Conservation (phyloP, 2,797 vertebrate species). For the Coendou prehensilis region DNA sequence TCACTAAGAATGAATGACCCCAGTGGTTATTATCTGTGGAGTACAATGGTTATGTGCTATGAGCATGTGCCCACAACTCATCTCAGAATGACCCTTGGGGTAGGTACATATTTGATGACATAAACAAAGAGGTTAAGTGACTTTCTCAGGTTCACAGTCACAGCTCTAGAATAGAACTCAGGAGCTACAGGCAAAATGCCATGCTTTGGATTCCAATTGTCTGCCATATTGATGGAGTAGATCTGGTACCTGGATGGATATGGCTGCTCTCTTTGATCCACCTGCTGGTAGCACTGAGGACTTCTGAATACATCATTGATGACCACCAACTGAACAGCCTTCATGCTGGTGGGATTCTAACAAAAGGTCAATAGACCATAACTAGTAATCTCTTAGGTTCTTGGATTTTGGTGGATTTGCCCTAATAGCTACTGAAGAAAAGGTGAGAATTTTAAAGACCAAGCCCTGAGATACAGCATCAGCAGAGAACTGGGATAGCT, state of each 20-base stretch:
- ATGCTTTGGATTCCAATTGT: not conserved
- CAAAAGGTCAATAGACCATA: not conserved
- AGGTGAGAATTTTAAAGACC: not conserved
- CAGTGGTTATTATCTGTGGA: not conserved
- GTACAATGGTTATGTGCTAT: not conserved
- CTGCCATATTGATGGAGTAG: not conserved
- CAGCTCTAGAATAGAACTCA: not conserved
- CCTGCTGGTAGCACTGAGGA: not conserved
- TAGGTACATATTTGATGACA: not conserved
- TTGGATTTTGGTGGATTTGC: not conserved
- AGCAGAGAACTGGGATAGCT: rapidly evolving
- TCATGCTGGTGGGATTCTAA: not conserved
- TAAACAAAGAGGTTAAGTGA: not conserved
- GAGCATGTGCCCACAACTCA: not conserved
- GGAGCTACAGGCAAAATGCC: not conserved
- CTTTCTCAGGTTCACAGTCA: not conserved
- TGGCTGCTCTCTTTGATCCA: not conserved
- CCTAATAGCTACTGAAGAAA: not conserved
- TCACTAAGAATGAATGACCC: not conserved
- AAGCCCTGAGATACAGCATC: not conserved
- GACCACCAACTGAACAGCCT: not conserved
- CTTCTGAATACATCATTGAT: not conserved
- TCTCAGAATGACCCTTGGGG: not conserved
- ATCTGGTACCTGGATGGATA: not conserved
- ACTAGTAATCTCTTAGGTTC: not conserved